phyloP scores from a whole-genome alignment of 2,797 vertebrate species.

The Rhinatrema bivittatum region DNA sequence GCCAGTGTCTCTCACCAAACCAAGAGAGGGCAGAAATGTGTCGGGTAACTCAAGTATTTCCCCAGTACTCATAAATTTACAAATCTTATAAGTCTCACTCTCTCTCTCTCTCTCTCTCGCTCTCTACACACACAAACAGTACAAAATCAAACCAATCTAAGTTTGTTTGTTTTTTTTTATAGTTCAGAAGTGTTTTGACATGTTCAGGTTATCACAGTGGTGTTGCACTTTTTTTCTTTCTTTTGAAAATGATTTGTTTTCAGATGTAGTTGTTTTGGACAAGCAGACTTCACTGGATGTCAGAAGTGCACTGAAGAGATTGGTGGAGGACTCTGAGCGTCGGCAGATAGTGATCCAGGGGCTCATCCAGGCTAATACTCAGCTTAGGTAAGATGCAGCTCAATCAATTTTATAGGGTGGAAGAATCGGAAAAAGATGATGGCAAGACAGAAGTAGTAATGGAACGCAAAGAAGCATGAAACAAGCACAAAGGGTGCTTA shows the following conservation, averaged over 20 bases:
- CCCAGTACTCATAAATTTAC: too few relatives aligned
- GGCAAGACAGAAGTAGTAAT: too few relatives aligned
- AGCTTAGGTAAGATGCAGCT: constrained; percentile 64
- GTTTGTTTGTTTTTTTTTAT: neutral
- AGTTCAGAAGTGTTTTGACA: neutral
- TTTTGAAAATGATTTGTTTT: neutral
- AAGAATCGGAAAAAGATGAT: too few relatives aligned
- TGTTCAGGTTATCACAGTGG: neutral
- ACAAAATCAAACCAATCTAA: too few relatives aligned
- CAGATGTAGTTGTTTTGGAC: constrained; percentile 73
- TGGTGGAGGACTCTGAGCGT: constrained; percentile 69
- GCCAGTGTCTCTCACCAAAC: constrained; percentile 56
- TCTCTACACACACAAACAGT: too few relatives aligned
- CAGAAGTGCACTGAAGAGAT: constrained; percentile 56
- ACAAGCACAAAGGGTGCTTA: too few relatives aligned
- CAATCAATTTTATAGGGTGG: too few relatives aligned
- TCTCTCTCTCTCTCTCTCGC: too few relatives aligned
- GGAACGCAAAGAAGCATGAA: too few relatives aligned
- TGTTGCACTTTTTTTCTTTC: too few relatives aligned
- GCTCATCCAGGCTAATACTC: constrained; percentile 70
- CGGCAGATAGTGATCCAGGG: constrained; percentile 73
- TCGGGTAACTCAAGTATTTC: constrained; percentile 51
- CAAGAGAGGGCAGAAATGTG: constrained; percentile 45
- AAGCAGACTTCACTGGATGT: constrained; percentile 59
- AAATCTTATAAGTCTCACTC: neutral